Conservation (phyloP, 2,888 invertebrate genomes). For the Eupithecia exiguata region DNA sequence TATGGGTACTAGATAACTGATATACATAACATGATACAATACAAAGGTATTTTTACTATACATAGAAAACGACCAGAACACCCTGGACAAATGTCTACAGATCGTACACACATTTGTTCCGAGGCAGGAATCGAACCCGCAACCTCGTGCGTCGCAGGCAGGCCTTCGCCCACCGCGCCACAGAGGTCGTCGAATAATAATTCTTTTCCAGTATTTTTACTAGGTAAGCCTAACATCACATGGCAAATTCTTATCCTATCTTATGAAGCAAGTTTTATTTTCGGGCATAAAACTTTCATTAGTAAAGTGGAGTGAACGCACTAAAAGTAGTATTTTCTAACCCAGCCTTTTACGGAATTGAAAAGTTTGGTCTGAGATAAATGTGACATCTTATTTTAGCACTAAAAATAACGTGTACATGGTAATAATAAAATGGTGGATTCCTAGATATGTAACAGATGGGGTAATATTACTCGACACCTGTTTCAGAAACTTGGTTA, state of each 20-base stretch:
- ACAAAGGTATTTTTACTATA: no score
- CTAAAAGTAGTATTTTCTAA: conserved; percentile 29
- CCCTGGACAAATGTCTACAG: no score
- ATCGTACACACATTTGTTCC: no score
- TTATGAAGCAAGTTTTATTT: background rate
- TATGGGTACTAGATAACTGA: no score
- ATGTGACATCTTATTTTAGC: conserved; percentile 32
- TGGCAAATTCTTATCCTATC: background rate
- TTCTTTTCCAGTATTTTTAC: background rate
- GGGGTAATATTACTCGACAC: no score
- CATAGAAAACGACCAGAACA: no score
- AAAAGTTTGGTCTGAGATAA: conserved; percentile 29
- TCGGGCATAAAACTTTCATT: conserved; percentile 33
- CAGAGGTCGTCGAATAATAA: background rate
- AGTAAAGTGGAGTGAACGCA: conserved; percentile 24
- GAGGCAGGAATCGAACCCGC: no score
- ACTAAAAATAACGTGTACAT: conserved; percentile 4
- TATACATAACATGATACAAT: no score
- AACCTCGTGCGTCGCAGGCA: no score
- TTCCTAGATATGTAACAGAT: no score
- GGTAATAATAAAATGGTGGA: background rate
- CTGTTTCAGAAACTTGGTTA: no score
- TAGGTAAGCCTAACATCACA: background rate
- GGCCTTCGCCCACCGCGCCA: no score
- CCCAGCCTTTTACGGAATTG: conserved; percentile 38